Percentiles rank a stretch among this genome's conserved stretches.
phyloP scores from a whole-genome alignment of 2,113 vertebrate species.

The Caranx ignobilis region DNA sequence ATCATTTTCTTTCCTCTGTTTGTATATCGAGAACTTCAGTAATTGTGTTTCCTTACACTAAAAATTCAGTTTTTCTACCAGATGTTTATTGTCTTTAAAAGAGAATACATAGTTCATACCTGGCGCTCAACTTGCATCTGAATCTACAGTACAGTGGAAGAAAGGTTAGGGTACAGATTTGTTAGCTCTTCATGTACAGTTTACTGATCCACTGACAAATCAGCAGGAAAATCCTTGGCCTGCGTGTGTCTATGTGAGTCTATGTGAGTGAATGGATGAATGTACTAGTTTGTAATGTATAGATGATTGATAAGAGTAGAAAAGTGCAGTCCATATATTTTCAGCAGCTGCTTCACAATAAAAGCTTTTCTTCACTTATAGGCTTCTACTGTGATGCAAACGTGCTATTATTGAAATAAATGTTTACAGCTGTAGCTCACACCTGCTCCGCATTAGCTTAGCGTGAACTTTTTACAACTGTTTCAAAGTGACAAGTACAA shows the following conservation, averaged over 20 bases:
- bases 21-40: too few species aligned
- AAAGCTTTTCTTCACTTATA: not conserved
- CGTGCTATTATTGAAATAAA: not conserved
- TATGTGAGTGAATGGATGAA: too few species aligned
- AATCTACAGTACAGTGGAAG: too few species aligned
- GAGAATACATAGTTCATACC: not conserved
- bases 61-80: too few species aligned
- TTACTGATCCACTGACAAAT: constrained; percentile 6
- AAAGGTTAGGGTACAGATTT: too few species aligned
- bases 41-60: too few species aligned
- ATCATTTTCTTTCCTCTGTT: not conserved
- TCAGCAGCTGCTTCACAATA: not conserved
- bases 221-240: not conserved
- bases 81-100: not conserved
- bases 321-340: not conserved
- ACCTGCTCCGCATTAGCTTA: not conserved
- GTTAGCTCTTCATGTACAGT: too few species aligned
- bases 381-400: constrained; percentile 10
- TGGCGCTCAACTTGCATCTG: not conserved
- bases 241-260: not conserved
- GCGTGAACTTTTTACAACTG: not conserved
- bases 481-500: not conserved
- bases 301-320: too few species aligned
- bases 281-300: too few species aligned
- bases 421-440: not conserved